Conservation (phyloP, 2,797 vertebrate species). For the Rachycentron canadum region DNA sequence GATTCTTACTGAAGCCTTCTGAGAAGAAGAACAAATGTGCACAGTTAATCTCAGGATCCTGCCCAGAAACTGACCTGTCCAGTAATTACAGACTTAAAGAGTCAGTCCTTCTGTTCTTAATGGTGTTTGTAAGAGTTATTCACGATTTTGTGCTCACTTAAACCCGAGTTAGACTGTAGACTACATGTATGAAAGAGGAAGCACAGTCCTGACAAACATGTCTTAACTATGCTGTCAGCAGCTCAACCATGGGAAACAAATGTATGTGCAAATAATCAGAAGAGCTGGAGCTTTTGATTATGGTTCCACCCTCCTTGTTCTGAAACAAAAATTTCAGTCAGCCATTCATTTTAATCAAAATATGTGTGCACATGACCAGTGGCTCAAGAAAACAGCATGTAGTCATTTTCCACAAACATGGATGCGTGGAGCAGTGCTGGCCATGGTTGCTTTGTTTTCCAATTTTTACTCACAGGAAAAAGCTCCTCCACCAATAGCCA, state of each 20-base stretch:
- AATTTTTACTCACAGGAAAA: conserved; percentile 15
- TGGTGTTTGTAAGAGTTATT: conserved; percentile 17
- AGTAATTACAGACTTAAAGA: conserved; percentile 13
- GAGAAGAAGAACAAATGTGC: not conserved
- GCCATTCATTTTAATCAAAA: conserved; percentile 60
- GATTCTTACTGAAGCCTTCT: not conserved
- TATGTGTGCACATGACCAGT: conserved; percentile 20
- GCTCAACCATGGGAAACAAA: conserved; percentile 40
- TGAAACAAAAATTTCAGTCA: conserved; percentile 32
- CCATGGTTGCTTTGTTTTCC: conserved; percentile 27
- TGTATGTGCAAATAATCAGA: conserved; percentile 39
- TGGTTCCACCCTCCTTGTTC: conserved; percentile 20
- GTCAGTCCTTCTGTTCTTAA: conserved; percentile 8
- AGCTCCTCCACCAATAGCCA: not conserved
- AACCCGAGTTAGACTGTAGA: not conserved
- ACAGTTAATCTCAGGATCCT: conserved; percentile 3
- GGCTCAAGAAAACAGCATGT: conserved; percentile 21
- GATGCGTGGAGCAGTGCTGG: conserved; percentile 5
- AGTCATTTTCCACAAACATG: conserved; percentile 32
- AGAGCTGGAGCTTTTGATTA: conserved; percentile 40
- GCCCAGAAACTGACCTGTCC: conserved; percentile 7
- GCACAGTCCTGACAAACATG: conserved; percentile 42
- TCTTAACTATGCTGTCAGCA: conserved; percentile 50
- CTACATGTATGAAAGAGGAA: conserved; percentile 29
- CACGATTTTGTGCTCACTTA: conserved; percentile 23